Evolutionary conservation across 2,113 vertebrate genomes (phyloP), one percentile per base, ranked within the genome.

Genomic region (Daphoenositta chrysoptera): DNA sequence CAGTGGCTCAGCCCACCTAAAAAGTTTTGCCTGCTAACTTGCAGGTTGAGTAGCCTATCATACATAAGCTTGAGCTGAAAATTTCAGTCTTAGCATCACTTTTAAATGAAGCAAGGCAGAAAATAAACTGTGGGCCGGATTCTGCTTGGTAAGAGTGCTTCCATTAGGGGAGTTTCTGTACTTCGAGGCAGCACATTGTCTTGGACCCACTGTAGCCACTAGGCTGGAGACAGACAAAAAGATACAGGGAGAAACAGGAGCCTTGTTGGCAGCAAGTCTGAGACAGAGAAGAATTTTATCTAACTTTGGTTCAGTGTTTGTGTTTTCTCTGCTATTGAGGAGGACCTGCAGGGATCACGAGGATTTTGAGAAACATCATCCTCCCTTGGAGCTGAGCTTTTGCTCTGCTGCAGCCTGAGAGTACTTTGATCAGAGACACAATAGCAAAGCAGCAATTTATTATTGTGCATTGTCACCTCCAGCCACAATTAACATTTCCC

Each of bases 401-500:
- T 58, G 73, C 57, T 82, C 65, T 61, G 51, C 53, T 68, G 53
- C 56, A 58, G 39, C 87, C 83, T 51, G 40, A 33, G 77, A 35
- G 48, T 44, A 28, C 37, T 87, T 96, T 64, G 57, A 51, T 85
- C 71, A 87, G 53, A 88, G 75, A 47, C 26, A 73, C 28, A 94
- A 82, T 11, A 72, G 66, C 75, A 87, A 85, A 60, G 45, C 57
- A 77, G 78, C 17, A 30, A 69, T 90, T 96, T 85, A 82, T 82
- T 91, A 66, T 18, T 76, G 63, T 66, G 60, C 61, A 39, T 39
- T 87, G 78, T 73, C 84, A 83, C 91, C 89, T 93, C 75, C 50
- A 91, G 94, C 42, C 87, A 85, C 71, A 95, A 73, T 93, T 96
- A 94, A 93, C 87, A 85, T 84, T 87, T 57, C 58, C 26, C 50